Evolutionary conservation across 2,113 vertebrate genomes (phyloP).

Genomic region (Casuarius casuarius): DNA sequence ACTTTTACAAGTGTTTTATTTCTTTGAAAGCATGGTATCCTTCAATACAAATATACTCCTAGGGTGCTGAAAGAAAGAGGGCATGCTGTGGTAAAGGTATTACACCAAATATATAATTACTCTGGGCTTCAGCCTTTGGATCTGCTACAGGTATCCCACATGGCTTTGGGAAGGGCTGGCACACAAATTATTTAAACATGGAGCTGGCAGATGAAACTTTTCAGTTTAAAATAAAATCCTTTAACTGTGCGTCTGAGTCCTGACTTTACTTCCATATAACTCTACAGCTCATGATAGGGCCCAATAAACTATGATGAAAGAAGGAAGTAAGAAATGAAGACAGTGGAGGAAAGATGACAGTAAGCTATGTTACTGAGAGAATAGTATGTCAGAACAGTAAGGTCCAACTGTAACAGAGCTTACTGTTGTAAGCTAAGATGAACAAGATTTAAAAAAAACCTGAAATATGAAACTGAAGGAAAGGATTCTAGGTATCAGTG

Average conservation of each 20-base stretch:
- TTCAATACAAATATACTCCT: neutral
- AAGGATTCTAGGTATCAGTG: neutral
- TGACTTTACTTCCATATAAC: neutral
- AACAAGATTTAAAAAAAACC: neutral
- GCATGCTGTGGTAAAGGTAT: rapidly evolving
- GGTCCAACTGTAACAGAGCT: neutral
- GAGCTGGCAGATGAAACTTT: neutral
- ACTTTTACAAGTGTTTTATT: neutral
- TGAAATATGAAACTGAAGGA: neutral
- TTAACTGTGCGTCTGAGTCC: neutral
- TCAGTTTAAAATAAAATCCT: neutral
- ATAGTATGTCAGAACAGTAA: neutral
- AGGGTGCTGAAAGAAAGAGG: too few relatives aligned
- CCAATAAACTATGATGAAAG: neutral
- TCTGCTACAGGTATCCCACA: neutral
- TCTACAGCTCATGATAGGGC: neutral
- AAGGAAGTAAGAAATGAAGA: neutral
- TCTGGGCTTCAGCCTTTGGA: neutral
- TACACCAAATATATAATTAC: neutral
- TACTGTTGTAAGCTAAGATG: too few relatives aligned
- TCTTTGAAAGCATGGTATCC: neutral
- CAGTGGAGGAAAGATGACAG: neutral
- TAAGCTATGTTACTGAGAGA: neutral
- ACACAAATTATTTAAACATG: neutral
- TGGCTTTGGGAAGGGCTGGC: neutral